These are phyloP conservation scores for Eclectus roratus DNA, from an alignment of 2,113 vertebrate genomes.

Conservation along the genomic window DNA sequence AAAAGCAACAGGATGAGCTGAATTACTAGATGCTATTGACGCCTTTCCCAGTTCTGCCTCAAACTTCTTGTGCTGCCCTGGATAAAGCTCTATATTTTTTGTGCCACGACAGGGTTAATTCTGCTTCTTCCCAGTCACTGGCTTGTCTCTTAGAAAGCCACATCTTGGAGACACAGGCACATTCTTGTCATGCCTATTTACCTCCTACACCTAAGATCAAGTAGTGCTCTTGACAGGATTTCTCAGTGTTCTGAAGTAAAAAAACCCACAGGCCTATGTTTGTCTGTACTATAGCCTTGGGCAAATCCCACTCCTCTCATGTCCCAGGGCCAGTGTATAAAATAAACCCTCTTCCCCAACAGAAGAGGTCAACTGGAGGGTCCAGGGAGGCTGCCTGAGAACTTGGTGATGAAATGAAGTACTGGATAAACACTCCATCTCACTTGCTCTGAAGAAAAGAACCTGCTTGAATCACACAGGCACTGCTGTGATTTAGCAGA, in stretches of 20 bases:
- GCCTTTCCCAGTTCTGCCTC: neutral
- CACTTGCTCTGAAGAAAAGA: neutral
- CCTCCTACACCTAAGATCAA: neutral
- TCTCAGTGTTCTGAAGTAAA: neutral
- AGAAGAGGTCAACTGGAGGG: neutral
- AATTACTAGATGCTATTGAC: neutral
- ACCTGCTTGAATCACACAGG: neutral
- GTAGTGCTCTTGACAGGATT: neutral
- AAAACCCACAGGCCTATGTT: neutral
- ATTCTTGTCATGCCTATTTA: neutral
- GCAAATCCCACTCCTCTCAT: neutral
- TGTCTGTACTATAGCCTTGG: neutral
- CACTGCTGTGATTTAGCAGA: neutral
- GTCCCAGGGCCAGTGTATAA: neutral
- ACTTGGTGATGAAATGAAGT: neutral
- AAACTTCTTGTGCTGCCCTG: neutral
- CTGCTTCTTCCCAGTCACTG: neutral
- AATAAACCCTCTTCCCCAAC: neutral
- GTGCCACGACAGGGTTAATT: neutral
- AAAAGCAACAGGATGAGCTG: neutral
- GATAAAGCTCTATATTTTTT: neutral
- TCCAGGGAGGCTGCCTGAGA: neutral
- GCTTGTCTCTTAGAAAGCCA: neutral
- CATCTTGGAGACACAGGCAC: neutral
- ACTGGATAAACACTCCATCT: neutral